Percentiles rank a stretch among this genome's conserved stretches.
Evolutionary conservation across 1,140 invertebrate genomes (phyloP).

Genomic region (Aphaenogaster ashmeadi): DNA sequence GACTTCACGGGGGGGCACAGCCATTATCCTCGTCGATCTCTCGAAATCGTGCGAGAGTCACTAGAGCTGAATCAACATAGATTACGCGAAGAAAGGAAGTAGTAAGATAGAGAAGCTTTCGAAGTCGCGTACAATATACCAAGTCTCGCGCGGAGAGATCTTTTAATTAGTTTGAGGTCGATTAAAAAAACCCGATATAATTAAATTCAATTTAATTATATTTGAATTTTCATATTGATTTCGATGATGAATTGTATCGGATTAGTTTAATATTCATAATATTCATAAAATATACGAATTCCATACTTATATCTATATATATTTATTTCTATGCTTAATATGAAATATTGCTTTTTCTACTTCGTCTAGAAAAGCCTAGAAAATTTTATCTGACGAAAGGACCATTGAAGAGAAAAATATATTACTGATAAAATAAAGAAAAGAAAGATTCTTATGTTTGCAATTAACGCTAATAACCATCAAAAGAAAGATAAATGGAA

Average conservation of each 20-base stretch:
- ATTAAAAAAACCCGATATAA: neutral
- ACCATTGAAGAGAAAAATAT: neutral
- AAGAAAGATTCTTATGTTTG: neutral
- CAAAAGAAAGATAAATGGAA: conserved; percentile 1
- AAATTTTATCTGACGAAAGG: neutral
- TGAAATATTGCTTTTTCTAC: neutral
- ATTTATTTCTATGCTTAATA: neutral
- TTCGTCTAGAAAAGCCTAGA: neutral
- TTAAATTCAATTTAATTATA: conserved; percentile 2
- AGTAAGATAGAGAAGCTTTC: conserved; percentile 24
- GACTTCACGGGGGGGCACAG: conserved; percentile 70
- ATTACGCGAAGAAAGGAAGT: conserved; percentile 46
- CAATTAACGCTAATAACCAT: conserved; percentile 21
- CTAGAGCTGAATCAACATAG: conserved; percentile 49
- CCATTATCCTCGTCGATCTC: conserved; percentile 69
- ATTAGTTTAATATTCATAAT: conserved; percentile 3
- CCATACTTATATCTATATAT: neutral
- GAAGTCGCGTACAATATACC: neutral
- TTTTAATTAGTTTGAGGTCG: conserved; percentile 14
- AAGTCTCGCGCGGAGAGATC: neutral
- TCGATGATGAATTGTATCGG: neutral
- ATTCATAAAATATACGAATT: neutral
- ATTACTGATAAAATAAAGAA: neutral
- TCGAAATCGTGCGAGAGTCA: conserved; percentile 70
- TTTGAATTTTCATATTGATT: neutral